These are phyloP conservation scores for Pterocles orientalis DNA, from an alignment of 2,113 vertebrate species.

Conservation along the genomic window DNA sequence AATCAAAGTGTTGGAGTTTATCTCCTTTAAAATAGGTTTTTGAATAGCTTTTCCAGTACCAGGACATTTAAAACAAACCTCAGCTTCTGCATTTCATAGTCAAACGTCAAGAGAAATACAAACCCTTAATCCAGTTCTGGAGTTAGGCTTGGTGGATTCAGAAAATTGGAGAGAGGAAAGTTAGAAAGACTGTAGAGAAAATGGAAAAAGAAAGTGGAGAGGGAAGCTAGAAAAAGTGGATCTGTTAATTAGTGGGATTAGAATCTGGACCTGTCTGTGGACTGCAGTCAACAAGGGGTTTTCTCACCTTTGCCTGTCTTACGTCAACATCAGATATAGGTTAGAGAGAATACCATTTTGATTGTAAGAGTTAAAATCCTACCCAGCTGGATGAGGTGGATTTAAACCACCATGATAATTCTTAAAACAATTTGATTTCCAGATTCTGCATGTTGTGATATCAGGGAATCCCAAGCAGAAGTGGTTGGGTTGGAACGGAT, in stretches of 20 bases:
- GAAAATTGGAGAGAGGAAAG: background rate
- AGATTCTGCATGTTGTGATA: rapidly evolving
- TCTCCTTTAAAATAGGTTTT: background rate
- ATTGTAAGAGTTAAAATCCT: background rate
- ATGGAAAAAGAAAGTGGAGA: background rate
- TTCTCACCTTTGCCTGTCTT: background rate
- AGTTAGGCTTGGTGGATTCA: background rate
- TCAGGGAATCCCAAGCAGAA: background rate
- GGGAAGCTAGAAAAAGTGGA: background rate
- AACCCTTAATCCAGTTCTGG: background rate
- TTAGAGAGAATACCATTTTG: background rate
- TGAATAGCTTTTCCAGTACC: background rate
- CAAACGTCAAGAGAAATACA: background rate
- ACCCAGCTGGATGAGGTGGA: background rate
- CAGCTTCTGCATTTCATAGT: background rate
- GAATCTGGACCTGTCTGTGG: background rate
- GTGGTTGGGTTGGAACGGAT: background rate
- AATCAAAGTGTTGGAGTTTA: background rate
- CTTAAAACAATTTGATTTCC: background rate
- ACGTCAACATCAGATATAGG: background rate
- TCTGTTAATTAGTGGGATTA: background rate
- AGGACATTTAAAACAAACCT: background rate
- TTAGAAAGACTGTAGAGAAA: background rate
- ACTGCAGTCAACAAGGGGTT: background rate
- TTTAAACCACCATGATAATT: background rate